These are phyloP conservation scores for Agapornis roseicollis DNA, from an alignment of 2,113 vertebrate genomes.

Conservation along the genomic window DNA sequence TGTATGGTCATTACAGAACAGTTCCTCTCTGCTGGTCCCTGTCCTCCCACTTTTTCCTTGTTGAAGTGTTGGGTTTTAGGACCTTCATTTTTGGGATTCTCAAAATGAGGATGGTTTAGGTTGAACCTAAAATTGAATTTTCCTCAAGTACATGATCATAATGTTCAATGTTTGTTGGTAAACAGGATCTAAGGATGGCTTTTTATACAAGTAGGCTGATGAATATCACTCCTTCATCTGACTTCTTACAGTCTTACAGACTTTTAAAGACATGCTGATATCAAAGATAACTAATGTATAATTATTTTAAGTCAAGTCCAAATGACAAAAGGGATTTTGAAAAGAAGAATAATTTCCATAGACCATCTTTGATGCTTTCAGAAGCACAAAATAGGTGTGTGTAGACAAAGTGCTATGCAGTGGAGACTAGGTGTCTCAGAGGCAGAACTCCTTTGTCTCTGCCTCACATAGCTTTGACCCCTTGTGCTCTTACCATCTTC, in stretches of 20 bases:
- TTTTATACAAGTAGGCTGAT: neutral
- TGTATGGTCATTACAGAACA: neutral
- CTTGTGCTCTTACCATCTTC: neutral
- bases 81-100: neutral
- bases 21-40: neutral
- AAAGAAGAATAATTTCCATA: neutral
- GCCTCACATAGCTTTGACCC: neutral
- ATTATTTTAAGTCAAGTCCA: neutral
- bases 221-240: neutral
- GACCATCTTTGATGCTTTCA: neutral
- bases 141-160: neutral
- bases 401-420: neutral
- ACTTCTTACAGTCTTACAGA: neutral
- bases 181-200: neutral
- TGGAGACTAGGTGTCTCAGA: neutral
- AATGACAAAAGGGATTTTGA: neutral
- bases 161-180: neutral
- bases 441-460: neutral
- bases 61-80: neutral
- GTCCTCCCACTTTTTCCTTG: neutral
- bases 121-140: neutral
- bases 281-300: neutral
- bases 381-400: neutral
- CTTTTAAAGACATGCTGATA: neutral
- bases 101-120: neutral